phyloP scores from a whole-genome alignment of 2,888 invertebrate genomes.

The Lampropteryx suffumata region DNA sequence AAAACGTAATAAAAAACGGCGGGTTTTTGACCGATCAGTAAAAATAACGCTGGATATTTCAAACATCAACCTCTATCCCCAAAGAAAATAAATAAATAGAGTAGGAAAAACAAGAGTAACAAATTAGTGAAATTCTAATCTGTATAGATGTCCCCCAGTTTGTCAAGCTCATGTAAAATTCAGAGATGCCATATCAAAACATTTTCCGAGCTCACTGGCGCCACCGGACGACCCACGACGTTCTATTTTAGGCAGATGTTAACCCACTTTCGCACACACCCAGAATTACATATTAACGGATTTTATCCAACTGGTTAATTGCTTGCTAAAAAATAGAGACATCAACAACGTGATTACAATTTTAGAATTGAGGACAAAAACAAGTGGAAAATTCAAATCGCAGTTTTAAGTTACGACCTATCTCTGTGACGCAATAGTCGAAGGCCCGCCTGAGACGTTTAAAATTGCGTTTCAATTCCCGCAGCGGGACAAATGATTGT shows the following conservation, averaged over 20 bases:
- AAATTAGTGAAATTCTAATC: no score
- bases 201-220: constrained; percentile 34
- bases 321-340: constrained; percentile 29
- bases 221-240: constrained; percentile 59
- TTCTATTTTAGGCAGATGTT: constrained; percentile 68
- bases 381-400: not conserved
- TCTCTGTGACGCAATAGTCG: no score
- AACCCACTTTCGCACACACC: constrained; percentile 65
- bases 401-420: no score
- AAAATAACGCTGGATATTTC: no score
- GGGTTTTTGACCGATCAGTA: no score
- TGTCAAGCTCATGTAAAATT: constrained; percentile 10
- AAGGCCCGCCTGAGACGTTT: no score
- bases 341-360: constrained; percentile 17
- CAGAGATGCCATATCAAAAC: constrained; percentile 42
- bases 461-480: no score
- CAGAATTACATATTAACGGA: constrained; percentile 65
- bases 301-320: constrained; percentile 50
- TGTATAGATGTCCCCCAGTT: not conserved
- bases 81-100: no score
- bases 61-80: no score
- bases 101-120: no score
- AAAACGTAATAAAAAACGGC: no score
- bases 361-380: constrained; percentile 15
- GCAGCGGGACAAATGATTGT: no score